Evolutionary conservation across 64 coral and sea anemone species (phyloP), one percentile per base, ranked within the genome.

Genomic region (Hydrozoanthus tunicans): DNA sequence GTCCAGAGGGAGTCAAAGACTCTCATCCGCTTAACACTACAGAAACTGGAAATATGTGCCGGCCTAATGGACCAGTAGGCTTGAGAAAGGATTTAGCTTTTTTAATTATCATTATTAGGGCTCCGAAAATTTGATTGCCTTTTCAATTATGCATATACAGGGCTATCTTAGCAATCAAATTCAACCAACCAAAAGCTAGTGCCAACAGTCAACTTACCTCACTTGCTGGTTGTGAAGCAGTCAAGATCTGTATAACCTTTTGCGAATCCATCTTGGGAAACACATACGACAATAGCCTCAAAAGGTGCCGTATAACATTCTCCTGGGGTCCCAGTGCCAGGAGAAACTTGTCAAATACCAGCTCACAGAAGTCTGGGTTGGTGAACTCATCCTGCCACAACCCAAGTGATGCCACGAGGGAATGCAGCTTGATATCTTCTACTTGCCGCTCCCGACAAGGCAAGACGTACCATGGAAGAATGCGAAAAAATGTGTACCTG

Each of bases 311-410:
- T 9, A 99, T 51, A 10, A 93, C 79, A 85, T 85, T 93, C 63
- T 89, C 89, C 55, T 99, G 83, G n/a, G 94, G 79, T 51, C 91
- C 80, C 81, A 99, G 60, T 0, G 76, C 53, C n/a, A 99, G 80
- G 3, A 99, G 74, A 76, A 99, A 99, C 64, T 96, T 78, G 73
- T 99, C 97, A 96, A 99, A 99, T 9, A 99, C 92, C 7, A 90
- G 58, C 17, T 99, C 94, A 77, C 94, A 96, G 54, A 99, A 95
- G 10, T 99, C 97, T 3, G 56, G n/a, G 69, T 77, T 86, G 56
- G 70, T 77, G 73, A 95, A 96, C 85, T 99, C 94, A 70, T 99
- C 97, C 75, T 95, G 94, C 92, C 86, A 91, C 13, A 53, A 55
- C 9, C 89, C 85, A 4, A 96, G 81, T 51, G 92, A 61, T 25